Evolutionary conservation across 2,797 vertebrate species (phyloP), one percentile per base, ranked within the genome.

Genomic region (Odontamblyopus rebecca): DNA sequence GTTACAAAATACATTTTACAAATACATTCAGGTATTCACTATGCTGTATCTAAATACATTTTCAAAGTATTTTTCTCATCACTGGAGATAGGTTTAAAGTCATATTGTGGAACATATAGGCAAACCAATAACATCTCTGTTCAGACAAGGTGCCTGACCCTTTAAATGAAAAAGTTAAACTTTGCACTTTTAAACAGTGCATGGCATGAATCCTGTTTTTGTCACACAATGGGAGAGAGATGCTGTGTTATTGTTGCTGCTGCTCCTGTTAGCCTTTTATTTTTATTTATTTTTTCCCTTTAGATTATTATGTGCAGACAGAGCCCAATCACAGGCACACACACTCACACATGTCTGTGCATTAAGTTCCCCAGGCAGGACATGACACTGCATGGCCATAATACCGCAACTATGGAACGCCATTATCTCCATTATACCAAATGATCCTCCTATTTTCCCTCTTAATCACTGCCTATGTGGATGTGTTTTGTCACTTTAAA

Each of bases 401-500:
- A 65, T 69, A 63, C 67, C 13, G 68, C 67, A 74, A 67, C 65
- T 23, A 61, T 54, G 72, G 65, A 66, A 76, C 23, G 18, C 60
- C 50, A 50, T 57, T 66, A 35, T 44, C 68, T 71, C 3, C 48
- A 3, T 74, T 35, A 68, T 69, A 77, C 50, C 44, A 51, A 29
- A 48, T 65, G 53, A 35, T 9, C 19, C 30, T 7, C 44, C 44
- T 48, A 38, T 53, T 7, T 30, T 66, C 48, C 16, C 50, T 54
- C 27, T 23, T 66, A 11, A 53, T n/a, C 48, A 53, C 65, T 30
- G 65, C 48, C 76, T 77, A 82, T 61, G 78, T 90, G 86, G 70
- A 85, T 74, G 32, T 75, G 78, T 81, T 89, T 81, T 85, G 74
- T 92, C 66, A 72, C 76, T 87, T 91, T 73, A 74, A 89, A 91